Evolutionary conservation across 1,140 invertebrate genomes (phyloP).

Genomic region (Drosophila suzukii): DNA sequence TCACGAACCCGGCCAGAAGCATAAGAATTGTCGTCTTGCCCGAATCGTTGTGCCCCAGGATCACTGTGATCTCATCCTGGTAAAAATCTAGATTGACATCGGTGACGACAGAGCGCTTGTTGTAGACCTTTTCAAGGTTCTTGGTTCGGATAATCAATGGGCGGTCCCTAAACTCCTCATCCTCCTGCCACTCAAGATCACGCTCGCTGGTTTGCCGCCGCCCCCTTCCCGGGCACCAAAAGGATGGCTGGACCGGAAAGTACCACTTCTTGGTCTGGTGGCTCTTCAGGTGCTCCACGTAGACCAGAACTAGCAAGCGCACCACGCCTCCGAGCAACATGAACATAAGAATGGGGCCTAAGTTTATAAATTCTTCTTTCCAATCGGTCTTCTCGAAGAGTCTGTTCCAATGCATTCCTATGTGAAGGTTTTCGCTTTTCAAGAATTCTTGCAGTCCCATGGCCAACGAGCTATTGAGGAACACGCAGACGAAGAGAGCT

Average conservation of each 20-base stretch:
- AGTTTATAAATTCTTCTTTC: conserved; percentile 90
- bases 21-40: conserved; percentile 87
- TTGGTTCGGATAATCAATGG: conserved; percentile 50
- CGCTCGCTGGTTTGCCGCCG: rapidly evolving
- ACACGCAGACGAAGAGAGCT: not conserved
- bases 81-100: conserved; percentile 90
- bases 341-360: conserved; percentile 82
- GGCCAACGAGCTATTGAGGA: conserved; percentile 39
- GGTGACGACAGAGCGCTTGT: conserved; percentile 87
- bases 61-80: conserved; percentile 88
- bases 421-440: conserved; percentile 3
- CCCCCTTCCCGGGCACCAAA: conserved; percentile 70
- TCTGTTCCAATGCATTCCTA: conserved; percentile 87
- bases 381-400: conserved; percentile 87
- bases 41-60: conserved; percentile 88
- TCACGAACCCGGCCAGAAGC: conserved; percentile 89
- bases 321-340: conserved; percentile 87
- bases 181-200: conserved; percentile 14
- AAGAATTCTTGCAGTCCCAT: conserved; percentile 10
- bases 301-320: conserved; percentile 88
- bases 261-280: conserved; percentile 88
- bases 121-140: conserved; percentile 85
- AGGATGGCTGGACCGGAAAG: conserved; percentile 87
- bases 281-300: conserved; percentile 89
- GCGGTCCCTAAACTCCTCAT: not conserved